Percentiles rank a stretch among this genome's conserved stretches.
phyloP scores from a whole-genome alignment of 2,888 invertebrate species.

The Agrochola litura region DNA sequence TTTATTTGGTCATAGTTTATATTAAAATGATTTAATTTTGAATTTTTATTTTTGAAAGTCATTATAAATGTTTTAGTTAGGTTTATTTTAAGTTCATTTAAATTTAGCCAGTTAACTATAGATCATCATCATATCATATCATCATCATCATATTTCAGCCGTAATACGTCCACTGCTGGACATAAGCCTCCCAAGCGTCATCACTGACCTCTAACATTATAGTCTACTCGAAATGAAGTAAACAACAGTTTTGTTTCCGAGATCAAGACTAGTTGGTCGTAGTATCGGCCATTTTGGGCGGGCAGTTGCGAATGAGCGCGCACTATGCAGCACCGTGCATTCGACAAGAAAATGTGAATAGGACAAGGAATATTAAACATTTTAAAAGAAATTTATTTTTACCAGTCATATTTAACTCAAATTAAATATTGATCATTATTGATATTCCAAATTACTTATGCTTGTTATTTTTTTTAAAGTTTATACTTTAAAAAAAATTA shows the following conservation, averaged over 20 bases:
- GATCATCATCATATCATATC: too few relatives aligned
- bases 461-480: too few relatives aligned
- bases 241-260: slow-evolving; percentile 10
- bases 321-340: slow-evolving; percentile 24
- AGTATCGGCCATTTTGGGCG: slow-evolving; percentile 55
- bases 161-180: not conserved
- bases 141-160: not conserved
- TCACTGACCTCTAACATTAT: not conserved
- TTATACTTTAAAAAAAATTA: not conserved
- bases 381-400: not conserved
- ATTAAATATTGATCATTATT: not conserved
- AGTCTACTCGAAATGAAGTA: not conserved
- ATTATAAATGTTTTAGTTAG: too few relatives aligned
- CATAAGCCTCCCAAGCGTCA: not conserved
- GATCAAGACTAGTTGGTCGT: slow-evolving; percentile 67
- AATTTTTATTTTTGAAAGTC: too few relatives aligned
- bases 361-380: not conserved
- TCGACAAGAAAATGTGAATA: slow-evolving; percentile 49
- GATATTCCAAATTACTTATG: too few relatives aligned
- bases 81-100: too few relatives aligned
- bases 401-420: not conserved
- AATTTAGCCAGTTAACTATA: too few relatives aligned
- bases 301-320: slow-evolving; percentile 42
- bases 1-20: too few relatives aligned
- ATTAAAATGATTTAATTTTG: too few relatives aligned